A percentile compares a stretch with the other conserved stretches of the same genome.
Evolutionary conservation across 2,113 vertebrate species (phyloP).

Genomic region (Vombatus ursinus): DNA sequence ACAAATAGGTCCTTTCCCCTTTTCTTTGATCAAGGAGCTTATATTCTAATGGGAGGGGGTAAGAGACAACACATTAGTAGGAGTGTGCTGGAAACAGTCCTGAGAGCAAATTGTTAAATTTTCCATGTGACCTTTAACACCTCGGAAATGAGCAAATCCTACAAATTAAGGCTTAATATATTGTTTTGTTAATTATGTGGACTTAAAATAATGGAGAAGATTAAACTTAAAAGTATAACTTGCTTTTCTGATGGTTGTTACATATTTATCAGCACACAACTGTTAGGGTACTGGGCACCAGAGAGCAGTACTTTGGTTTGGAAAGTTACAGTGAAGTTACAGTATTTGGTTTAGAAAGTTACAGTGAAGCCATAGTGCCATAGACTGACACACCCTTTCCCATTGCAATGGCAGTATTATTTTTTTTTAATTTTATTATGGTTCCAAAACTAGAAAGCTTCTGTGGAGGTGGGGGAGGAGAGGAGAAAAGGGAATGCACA

Average conservation of each 20-base stretch:
- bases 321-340: not conserved
- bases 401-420: not conserved
- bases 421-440: no score
- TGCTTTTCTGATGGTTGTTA: not conserved
- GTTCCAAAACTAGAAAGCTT: not conserved
- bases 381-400: not conserved
- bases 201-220: not conserved
- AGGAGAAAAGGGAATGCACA: not conserved
- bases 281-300: not conserved
- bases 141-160: not conserved
- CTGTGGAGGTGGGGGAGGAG: not conserved
- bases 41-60: not conserved
- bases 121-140: not conserved
- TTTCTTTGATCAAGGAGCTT: not conserved
- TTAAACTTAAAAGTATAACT: not conserved
- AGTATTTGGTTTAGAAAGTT: no score
- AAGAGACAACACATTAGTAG: not conserved
- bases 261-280: not conserved
- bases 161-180: not conserved
- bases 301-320: not conserved
- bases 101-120: not conserved
- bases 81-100: not conserved
- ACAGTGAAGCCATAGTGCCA: no score
- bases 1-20: no score
- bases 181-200: not conserved